These are phyloP conservation scores for Ammospiza nelsoni DNA, from an alignment of 2,113 vertebrate genomes.

Conservation along the genomic window DNA sequence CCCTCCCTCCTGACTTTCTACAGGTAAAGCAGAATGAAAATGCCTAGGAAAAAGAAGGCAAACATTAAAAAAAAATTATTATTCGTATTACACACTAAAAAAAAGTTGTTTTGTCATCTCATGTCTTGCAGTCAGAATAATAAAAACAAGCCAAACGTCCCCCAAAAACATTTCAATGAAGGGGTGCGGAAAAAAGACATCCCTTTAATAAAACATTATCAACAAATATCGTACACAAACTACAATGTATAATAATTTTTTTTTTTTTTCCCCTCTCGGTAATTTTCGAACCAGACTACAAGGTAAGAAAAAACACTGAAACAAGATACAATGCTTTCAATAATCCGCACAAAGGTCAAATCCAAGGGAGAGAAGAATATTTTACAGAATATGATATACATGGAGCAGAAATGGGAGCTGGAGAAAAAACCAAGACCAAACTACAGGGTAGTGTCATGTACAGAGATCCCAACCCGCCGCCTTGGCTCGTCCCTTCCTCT, in stretches of 20 bases:
- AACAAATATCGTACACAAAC: conserved; percentile 86
- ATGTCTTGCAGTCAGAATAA: conserved; percentile 76
- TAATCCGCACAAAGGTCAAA: conserved; percentile 88
- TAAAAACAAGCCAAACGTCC: conserved; percentile 63
- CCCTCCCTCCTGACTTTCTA: conserved; percentile 43
- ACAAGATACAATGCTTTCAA: conserved; percentile 88
- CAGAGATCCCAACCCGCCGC: conserved; percentile 79
- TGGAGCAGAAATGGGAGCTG: conserved; percentile 86
- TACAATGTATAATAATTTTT: conserved; percentile 87
- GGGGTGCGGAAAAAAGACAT: conserved; percentile 86
- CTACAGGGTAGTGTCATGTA: conserved; percentile 90
- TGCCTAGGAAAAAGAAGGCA: conserved; percentile 73
- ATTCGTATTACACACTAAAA: conserved; percentile 47
- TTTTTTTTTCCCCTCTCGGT: conserved; percentile 73
- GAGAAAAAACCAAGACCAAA: conserved; percentile 84
- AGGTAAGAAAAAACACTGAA: conserved; percentile 88
- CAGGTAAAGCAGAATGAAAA: conserved; percentile 76
- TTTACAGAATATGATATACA: conserved; percentile 90
- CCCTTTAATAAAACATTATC: conserved; percentile 87
- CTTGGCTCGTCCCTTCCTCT: conserved; percentile 62
- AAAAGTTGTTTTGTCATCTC: conserved; percentile 41
- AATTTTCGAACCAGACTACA: conserved; percentile 85
- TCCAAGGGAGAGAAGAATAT: conserved; percentile 89
- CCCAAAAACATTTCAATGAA: conserved; percentile 78
- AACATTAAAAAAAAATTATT: conserved; percentile 16